These are phyloP conservation scores for Heteronetta atricapilla DNA, from an alignment of 2,113 vertebrate genomes.

Conservation along the genomic window DNA sequence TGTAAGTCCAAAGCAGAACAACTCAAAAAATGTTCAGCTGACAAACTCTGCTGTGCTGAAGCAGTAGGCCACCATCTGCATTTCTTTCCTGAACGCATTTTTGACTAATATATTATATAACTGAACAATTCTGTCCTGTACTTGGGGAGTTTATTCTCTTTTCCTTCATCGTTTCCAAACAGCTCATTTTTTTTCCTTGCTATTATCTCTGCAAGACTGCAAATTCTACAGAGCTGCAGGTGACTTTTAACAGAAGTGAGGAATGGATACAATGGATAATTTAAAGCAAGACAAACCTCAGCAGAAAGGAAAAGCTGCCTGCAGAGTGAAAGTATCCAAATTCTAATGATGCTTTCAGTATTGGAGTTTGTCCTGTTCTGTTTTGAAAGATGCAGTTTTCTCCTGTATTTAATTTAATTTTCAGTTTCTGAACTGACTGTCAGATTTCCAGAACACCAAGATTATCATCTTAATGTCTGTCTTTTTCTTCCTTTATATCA, in stretches of 20 bases:
- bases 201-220: constrained; percentile 53
- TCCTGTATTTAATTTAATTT: constrained; percentile 61
- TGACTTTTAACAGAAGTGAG: constrained; percentile 47
- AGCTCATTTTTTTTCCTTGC: constrained; percentile 5
- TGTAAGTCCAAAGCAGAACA: constrained; percentile 38
- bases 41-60: constrained; percentile 29
- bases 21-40: background rate
- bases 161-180: constrained; percentile 41
- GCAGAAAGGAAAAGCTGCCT: constrained; percentile 35
- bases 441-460: constrained; percentile 29
- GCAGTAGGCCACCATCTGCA: constrained; percentile 39
- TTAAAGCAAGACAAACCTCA: constrained; percentile 50
- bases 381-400: constrained; percentile 48
- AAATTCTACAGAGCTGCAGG: constrained; percentile 39
- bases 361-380: constrained; percentile 15
- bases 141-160: constrained; percentile 16
- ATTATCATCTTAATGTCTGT: constrained; percentile 49
- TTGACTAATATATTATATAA: constrained; percentile 35
- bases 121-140: constrained; percentile 34
- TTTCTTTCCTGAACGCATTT: constrained; percentile 15
- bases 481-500: constrained; percentile 39
- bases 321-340: constrained; percentile 46
- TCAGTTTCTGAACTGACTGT: constrained; percentile 27
- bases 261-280: constrained; percentile 46
- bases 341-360: constrained; percentile 18